A percentile compares a stretch with the other conserved stretches of the same genome.
phyloP scores from a whole-genome alignment of 2,888 invertebrate species.

The Hemaris fuciformis region DNA sequence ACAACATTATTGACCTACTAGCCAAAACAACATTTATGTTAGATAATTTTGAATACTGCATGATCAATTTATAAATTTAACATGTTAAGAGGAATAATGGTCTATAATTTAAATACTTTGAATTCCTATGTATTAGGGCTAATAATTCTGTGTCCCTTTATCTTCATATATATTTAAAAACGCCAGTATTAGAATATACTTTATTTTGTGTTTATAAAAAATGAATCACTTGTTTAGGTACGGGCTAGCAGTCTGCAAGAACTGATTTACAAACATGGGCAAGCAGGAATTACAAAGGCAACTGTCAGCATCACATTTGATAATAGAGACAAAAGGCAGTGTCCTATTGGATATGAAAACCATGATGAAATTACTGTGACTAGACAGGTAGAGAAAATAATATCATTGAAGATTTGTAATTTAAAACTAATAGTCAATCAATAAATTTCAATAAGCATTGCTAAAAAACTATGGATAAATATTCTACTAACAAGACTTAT shows the following conservation, averaged over 20 bases:
- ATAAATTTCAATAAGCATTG: too few species aligned
- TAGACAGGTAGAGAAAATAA: slow-evolving; percentile 89
- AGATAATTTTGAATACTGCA: neutral
- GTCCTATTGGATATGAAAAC: slow-evolving; percentile 95
- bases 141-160: too few species aligned
- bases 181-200: too few species aligned
- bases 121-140: too few species aligned
- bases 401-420: neutral
- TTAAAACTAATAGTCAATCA: too few species aligned
- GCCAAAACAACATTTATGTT: neutral
- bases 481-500: too few species aligned
- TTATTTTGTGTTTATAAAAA: too few species aligned
- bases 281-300: slow-evolving; percentile 97
- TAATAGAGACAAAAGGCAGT: slow-evolving; percentile 89
- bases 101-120: too few species aligned
- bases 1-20: neutral
- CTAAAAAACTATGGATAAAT: too few species aligned
- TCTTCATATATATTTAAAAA: too few species aligned
- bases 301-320: slow-evolving; percentile 98
- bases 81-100: too few species aligned
- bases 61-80: neutral
- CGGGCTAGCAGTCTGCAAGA: slow-evolving; percentile 95
- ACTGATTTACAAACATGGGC: slow-evolving; percentile 98
- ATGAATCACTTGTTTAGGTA: slow-evolving; percentile 87
- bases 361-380: slow-evolving; percentile 95